phyloP scores from a whole-genome alignment of 2,113 vertebrate species.

The Grus americana region DNA sequence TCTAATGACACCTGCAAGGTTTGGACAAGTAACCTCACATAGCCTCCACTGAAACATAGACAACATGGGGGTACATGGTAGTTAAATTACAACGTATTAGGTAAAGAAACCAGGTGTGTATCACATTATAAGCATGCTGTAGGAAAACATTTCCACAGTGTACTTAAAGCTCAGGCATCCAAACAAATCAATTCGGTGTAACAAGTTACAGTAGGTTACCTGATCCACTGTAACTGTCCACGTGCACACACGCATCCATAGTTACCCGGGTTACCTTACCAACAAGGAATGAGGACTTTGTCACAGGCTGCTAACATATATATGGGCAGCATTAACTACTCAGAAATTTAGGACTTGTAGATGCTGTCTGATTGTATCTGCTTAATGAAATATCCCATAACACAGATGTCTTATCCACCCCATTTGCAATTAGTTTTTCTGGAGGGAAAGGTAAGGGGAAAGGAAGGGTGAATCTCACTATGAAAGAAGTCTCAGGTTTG shows the following conservation, averaged over 20 bases:
- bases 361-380: not conserved
- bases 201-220: not conserved
- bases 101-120: not conserved
- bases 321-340: not conserved
- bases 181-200: constrained; percentile 8
- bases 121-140: fast-evolving
- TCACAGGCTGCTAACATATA: not conserved
- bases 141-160: not conserved
- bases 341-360: not conserved
- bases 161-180: not conserved
- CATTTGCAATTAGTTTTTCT: not conserved
- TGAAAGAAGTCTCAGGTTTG: not conserved
- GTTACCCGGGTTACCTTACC: not conserved
- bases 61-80: fast-evolving
- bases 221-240: not conserved
- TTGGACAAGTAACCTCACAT: not conserved
- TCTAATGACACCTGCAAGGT: not conserved
- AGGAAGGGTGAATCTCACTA: not conserved
- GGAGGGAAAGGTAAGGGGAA: not conserved
- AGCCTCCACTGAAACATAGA: not conserved
- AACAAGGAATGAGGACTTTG: not conserved
- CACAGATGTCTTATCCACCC: not conserved
- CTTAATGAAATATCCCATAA: not conserved
- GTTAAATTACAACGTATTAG: not conserved
- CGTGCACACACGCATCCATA: fast-evolving